phyloP scores from a whole-genome alignment of 2,888 invertebrate species.

The Labia minor region DNA sequence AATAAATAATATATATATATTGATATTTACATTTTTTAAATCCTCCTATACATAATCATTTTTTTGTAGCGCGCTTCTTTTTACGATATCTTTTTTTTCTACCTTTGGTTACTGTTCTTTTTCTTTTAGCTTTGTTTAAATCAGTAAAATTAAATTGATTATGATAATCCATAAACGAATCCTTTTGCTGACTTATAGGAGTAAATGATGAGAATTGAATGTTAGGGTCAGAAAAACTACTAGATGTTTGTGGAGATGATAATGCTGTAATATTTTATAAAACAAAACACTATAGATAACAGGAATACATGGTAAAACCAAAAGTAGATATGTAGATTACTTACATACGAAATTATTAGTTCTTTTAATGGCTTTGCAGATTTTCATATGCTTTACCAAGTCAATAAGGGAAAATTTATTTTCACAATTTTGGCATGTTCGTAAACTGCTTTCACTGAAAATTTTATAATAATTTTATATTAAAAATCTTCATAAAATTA shows the following conservation, averaged over 20 bases:
- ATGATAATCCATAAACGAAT: neutral
- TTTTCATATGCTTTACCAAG: neutral
- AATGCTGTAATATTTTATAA: neutral
- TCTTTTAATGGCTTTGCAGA: neutral
- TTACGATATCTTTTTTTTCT: neutral
- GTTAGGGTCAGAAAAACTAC: neutral
- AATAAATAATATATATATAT: no score
- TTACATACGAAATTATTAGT: neutral
- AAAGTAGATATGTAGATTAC: neutral
- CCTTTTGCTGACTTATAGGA: neutral
- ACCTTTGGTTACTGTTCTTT: neutral
- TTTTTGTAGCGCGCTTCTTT: neutral
- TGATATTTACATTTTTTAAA: no score
- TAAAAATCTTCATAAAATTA: neutral
- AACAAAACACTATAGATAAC: neutral
- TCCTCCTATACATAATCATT: no score
- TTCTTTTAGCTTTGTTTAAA: neutral
- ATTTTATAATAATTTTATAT: neutral
- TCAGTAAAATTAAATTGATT: neutral
- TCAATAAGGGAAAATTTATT: neutral
- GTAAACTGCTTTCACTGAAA: no score
- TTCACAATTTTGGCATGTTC: neutral
- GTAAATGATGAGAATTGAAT: neutral
- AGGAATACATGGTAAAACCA: neutral
- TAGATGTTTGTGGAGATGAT: neutral